Base-by-base conservation (phyloP, 1,140 invertebrate genomes). In the Medauroidea extradentata region DNA sequence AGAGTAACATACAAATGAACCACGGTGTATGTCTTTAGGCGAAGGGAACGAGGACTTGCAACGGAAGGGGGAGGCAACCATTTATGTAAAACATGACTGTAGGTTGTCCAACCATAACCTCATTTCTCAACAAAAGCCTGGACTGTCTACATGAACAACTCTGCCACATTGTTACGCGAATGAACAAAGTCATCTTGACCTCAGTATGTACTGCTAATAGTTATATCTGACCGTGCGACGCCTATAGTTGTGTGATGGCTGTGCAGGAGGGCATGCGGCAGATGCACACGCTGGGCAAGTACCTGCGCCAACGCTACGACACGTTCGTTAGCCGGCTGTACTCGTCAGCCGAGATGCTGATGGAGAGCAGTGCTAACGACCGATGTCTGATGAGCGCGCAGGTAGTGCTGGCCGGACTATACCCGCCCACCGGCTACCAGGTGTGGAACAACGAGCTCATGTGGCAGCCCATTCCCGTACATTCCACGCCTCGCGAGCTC, bases 391-490 rank as follows among this genome's bases (percentile, higher is more conserved):
- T 93, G 87, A 96, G 91, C 71, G 91, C 89, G 0, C 83, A 88
- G 68, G 79, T 84, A 34, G 79, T 94, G 53, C 76, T 95, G 21
- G 90, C 93, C 7, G 91, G 90, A 21, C 75, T 96, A 34, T 96
- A 85, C 75, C 88, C 87, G 21, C 91, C 93, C 0, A 71, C 73
- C 21, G 74, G 80, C 5, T 74, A 82, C 23, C 85, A 91, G 67
- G 76, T 83, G 58, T 93, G 93, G 83, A 81, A 91, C 66, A 70
- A 78, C 0, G 75, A 84, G 44, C 75, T 96, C 43, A 67, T 74
- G 0, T 97, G 94, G 94, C 89, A 91, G 65, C 94, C 94, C 0
- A 85, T 96, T 65, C 90, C 93, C 1, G 84, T 96, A 14, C 88
- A 92, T 73, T 85, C 87, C 4, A 72, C 84, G 41, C 85, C 89